Evolutionary conservation across 2,113 vertebrate genomes (phyloP).

Genomic region (Tupaia tana): DNA sequence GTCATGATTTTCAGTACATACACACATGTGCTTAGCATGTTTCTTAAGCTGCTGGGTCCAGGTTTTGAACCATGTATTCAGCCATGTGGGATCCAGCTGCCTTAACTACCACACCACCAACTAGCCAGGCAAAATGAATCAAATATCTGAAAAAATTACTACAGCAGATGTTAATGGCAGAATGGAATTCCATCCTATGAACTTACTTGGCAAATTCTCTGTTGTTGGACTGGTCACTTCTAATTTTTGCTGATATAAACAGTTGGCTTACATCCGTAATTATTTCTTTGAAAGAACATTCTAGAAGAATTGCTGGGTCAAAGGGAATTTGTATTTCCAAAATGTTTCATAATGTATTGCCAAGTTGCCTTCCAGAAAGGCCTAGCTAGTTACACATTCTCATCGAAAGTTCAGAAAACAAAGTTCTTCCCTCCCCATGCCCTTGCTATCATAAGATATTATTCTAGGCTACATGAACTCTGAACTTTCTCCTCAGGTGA

Average conservation of each 20-base stretch:
- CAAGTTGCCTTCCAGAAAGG: not conserved
- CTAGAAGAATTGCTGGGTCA: not conserved
- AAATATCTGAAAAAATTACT: too few relatives aligned
- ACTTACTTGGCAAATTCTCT: constrained; percentile 8
- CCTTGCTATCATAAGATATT: not conserved
- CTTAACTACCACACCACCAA: too few relatives aligned
- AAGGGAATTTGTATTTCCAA: not conserved
- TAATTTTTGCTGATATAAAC: not conserved
- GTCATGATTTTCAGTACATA: too few relatives aligned
- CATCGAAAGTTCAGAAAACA: not conserved
- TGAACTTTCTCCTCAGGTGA: not conserved
- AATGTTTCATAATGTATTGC: not conserved
- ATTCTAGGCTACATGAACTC: not conserved
- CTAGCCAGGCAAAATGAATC: too few relatives aligned
- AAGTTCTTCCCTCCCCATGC: not conserved
- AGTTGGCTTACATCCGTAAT: not conserved
- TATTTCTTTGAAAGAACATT: not conserved
- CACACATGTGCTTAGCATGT: too few relatives aligned
- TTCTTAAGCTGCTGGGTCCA: too few relatives aligned
- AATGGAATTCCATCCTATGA: not conserved
- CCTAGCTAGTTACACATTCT: not conserved
- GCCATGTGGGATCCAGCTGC: too few relatives aligned
- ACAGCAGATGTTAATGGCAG: not conserved
- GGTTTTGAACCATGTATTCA: too few relatives aligned
- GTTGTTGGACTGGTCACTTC: not conserved